These are phyloP conservation scores for Apodemia mormo DNA, from an alignment of 2,888 invertebrate species.

Conservation along the genomic window DNA sequence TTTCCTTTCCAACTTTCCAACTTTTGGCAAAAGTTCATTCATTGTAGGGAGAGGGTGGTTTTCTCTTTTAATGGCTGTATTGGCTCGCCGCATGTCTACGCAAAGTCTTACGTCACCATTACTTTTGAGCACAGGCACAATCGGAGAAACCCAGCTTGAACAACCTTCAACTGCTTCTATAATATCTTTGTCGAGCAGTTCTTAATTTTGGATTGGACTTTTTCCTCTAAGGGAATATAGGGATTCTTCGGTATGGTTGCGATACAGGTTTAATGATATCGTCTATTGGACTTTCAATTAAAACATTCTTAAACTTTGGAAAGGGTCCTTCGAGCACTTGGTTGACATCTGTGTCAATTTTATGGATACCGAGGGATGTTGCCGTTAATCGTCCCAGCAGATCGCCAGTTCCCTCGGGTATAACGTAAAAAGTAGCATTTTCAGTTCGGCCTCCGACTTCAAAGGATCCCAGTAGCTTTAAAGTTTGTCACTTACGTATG, in stretches of 20 bases:
- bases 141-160: constrained; percentile 35
- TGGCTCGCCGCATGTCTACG: constrained; percentile 1
- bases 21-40: constrained; percentile 6
- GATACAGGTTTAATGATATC: constrained; percentile 29
- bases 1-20: constrained; percentile 9
- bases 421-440: constrained; percentile 32
- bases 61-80: neutral
- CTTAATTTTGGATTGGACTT: constrained; percentile 31
- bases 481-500: constrained; percentile 28
- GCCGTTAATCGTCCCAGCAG: constrained; percentile 35
- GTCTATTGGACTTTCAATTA: constrained; percentile 37
- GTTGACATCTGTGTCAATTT: constrained; percentile 27
- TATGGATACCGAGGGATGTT: constrained; percentile 28
- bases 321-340: constrained; percentile 25
- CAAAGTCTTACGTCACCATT: neutral
- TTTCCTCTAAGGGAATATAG: constrained; percentile 35
- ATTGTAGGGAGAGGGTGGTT: neutral
- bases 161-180: constrained; percentile 33
- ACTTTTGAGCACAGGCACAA: constrained; percentile 31
- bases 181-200: constrained; percentile 31
- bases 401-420: constrained; percentile 34
- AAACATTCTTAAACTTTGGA: constrained; percentile 37
- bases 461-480: constrained; percentile 27
- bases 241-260: constrained; percentile 35
- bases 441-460: neutral